phyloP scores from a whole-genome alignment of 2,113 vertebrate genomes.

The Muntiacus reevesi region DNA sequence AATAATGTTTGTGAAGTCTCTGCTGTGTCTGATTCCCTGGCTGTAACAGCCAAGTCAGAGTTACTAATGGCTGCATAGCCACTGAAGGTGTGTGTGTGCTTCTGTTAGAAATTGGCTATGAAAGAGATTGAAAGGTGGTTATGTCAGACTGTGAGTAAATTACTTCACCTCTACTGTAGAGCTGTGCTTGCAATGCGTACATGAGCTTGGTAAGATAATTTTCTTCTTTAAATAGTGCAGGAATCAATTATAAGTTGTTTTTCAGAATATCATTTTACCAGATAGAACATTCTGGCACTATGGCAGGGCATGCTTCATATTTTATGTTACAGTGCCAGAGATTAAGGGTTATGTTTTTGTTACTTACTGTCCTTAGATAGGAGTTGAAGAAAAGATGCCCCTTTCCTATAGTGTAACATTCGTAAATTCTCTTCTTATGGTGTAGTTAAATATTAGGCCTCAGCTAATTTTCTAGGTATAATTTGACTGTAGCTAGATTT shows the following conservation, averaged over 20 bases:
- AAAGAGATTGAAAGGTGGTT: not conserved
- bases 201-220: not conserved
- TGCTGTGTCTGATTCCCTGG: not conserved
- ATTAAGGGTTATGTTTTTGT: not conserved
- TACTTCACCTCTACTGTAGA: not conserved
- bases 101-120: not conserved
- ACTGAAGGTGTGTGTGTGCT: not conserved
- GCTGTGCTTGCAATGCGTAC: not conserved
- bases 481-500: slow-evolving; percentile 4
- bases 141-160: not conserved
- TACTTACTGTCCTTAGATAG: not conserved
- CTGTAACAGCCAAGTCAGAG: not conserved
- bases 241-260: not conserved
- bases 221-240: not conserved
- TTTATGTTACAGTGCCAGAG: not conserved
- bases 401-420: not conserved
- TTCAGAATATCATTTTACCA: not conserved
- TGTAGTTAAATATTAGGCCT: slow-evolving; percentile 26
- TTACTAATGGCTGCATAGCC: not conserved
- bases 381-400: not conserved
- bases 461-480: slow-evolving; percentile 15
- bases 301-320: not conserved
- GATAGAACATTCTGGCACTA: not conserved
- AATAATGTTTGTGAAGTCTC: not conserved
- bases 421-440: not conserved